Evolutionary conservation across 2,797 vertebrate species (phyloP).

Genomic region (Tachyglossus aculeatus): DNA sequence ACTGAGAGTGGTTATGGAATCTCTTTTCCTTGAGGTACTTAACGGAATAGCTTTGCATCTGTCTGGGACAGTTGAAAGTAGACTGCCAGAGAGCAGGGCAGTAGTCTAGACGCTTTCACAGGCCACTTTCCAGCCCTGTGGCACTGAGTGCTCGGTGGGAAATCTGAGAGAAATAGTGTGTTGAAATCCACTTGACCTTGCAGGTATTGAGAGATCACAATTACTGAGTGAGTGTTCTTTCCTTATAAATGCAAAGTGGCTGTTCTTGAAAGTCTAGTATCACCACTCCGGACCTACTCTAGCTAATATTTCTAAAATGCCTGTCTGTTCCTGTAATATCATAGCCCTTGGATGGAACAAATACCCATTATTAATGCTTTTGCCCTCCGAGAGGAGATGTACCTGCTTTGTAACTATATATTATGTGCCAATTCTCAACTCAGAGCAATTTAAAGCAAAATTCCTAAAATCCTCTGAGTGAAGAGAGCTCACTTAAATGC

Average conservation of each 20-base stretch:
- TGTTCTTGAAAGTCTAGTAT: neutral
- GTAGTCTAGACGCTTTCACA: slow-evolving; percentile 45
- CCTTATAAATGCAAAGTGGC: neutral
- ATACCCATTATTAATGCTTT: neutral
- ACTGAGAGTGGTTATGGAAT: slow-evolving; percentile 46
- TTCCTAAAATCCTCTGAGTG: neutral
- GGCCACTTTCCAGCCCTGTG: slow-evolving; percentile 16
- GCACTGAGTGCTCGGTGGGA: slow-evolving; percentile 39
- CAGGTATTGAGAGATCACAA: neutral
- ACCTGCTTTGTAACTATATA: neutral
- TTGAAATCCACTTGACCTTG: neutral
- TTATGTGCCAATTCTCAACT: neutral
- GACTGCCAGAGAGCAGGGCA: slow-evolving; percentile 41
- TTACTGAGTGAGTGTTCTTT: neutral
- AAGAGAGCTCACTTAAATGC: neutral
- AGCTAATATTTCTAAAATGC: slow-evolving; percentile 2
- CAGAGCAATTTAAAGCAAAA: neutral
- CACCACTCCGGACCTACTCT: neutral
- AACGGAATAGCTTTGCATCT: slow-evolving; percentile 36
- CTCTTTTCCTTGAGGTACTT: slow-evolving; percentile 54
- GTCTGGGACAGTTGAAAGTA: slow-evolving; percentile 24
- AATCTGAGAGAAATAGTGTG: slow-evolving; percentile 5
- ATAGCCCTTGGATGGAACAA: neutral
- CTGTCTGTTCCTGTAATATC: neutral
- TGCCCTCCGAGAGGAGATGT: neutral